phyloP scores from a whole-genome alignment of 2,113 vertebrate genomes.

The Varanus komodoensis region DNA sequence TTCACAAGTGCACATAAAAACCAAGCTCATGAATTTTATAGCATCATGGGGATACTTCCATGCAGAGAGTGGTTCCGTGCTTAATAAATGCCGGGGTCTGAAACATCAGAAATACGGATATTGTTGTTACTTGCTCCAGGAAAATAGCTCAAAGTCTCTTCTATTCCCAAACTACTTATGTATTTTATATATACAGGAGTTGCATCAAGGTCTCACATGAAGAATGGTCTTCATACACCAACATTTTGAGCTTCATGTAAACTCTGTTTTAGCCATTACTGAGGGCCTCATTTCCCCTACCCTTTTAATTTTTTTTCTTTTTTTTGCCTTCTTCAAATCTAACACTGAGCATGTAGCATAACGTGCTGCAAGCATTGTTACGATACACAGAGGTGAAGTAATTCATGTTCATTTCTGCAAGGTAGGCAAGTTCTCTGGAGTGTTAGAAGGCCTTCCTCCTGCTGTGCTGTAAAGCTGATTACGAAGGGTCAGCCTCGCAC shows the following conservation, averaged over 20 bases:
- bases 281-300: constrained; percentile 38
- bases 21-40: constrained; percentile 69
- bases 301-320: constrained; percentile 53
- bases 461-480: constrained; percentile 68
- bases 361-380: constrained; percentile 73
- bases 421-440: constrained; percentile 68
- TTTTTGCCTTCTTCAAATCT: constrained; percentile 25
- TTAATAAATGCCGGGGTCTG: constrained; percentile 63
- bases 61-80: constrained; percentile 59
- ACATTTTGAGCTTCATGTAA: constrained; percentile 58
- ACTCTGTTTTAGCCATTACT: constrained; percentile 75
- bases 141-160: constrained; percentile 62
- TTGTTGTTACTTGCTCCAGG: constrained; percentile 72
- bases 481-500: constrained; percentile 63
- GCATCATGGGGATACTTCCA: constrained; percentile 70
- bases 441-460: constrained; percentile 28
- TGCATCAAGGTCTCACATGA: constrained; percentile 66
- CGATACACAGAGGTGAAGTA: constrained; percentile 75
- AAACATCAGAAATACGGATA: constrained; percentile 68
- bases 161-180: constrained; percentile 63
- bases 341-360: constrained; percentile 69
- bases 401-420: constrained; percentile 73
- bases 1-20: constrained; percentile 71
- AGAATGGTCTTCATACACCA: constrained; percentile 62
- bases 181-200: constrained; percentile 63